These are phyloP conservation scores for Melanostoma scalare DNA, from an alignment of 2,888 invertebrate species.

Conservation along the genomic window DNA sequence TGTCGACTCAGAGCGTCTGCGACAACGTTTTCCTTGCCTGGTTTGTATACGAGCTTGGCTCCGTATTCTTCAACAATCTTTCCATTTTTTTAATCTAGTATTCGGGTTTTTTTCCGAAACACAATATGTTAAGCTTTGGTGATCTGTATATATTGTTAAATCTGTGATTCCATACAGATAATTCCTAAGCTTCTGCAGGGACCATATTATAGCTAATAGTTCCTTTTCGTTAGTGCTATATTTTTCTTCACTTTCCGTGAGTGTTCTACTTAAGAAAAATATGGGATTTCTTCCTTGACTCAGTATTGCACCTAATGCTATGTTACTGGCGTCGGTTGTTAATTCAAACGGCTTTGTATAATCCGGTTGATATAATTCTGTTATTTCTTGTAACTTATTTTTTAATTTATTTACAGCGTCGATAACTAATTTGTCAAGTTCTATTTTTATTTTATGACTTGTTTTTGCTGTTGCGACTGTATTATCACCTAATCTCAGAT, in stretches of 20 bases:
- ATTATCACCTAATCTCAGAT: constrained; percentile 40
- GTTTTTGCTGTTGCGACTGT: constrained; percentile 16
- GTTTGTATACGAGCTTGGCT: neutral
- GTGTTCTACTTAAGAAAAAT: constrained; percentile 3
- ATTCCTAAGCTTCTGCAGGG: neutral
- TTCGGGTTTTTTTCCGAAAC: constrained; percentile 5
- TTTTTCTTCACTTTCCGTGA: constrained; percentile 1
- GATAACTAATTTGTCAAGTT: constrained; percentile 22
- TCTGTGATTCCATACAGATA: neutral
- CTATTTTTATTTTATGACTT: constrained; percentile 28
- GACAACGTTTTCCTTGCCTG: neutral
- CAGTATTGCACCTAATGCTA: constrained; percentile 75
- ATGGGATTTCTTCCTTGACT: constrained; percentile 1
- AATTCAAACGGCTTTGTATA: constrained; percentile 56
- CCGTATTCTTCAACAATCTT: neutral
- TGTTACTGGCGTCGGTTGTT: constrained; percentile 76
- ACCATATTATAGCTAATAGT: neutral
- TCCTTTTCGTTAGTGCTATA: constrained; percentile 1
- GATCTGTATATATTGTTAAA: constrained; percentile 3
- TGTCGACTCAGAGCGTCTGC: neutral
- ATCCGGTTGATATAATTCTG: constrained; percentile 36
- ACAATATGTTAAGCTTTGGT: neutral
- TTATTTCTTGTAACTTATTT: constrained; percentile 9
- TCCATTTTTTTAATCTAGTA: constrained; percentile 4
- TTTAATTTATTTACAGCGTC: constrained; percentile 54